These are phyloP conservation scores for Mustela nigripes DNA, from an alignment of 2,113 vertebrate genomes.

Conservation along the genomic window DNA sequence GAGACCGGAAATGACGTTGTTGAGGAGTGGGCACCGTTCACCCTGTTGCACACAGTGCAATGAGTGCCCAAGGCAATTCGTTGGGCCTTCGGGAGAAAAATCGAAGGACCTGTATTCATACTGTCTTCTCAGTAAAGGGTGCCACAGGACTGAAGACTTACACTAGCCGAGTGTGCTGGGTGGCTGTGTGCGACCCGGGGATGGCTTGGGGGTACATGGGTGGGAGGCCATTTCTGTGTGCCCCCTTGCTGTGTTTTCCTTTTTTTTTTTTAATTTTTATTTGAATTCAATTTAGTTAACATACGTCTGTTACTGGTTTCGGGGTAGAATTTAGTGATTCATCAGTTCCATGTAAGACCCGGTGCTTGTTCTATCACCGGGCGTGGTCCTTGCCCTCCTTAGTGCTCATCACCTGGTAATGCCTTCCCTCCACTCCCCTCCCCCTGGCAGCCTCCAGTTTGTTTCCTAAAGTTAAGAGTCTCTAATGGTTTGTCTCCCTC, in stretches of 20 bases:
- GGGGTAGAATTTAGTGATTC: neutral
- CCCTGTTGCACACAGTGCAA: neutral
- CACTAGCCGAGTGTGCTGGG: neutral
- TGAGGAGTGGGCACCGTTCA: neutral
- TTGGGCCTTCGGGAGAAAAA: neutral
- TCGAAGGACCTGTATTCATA: neutral
- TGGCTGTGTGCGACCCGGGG: neutral
- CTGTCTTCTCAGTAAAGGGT: neutral
- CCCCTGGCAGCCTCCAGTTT: too few relatives aligned
- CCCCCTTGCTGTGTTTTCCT: neutral
- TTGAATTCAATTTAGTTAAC: neutral
- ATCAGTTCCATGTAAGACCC: neutral
- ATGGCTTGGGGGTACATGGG: neutral
- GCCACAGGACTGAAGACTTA: neutral
- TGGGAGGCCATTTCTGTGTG: neutral
- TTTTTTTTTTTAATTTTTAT: neutral
- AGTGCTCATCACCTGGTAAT: too few relatives aligned
- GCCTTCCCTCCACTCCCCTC: too few relatives aligned
- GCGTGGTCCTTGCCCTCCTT: too few relatives aligned
- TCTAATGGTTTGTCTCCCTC: too few relatives aligned
- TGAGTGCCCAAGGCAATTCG: neutral
- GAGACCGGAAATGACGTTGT: neutral
- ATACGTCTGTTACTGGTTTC: neutral
- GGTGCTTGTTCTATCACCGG: neutral
- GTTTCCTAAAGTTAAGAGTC: too few relatives aligned